Conservation (phyloP, 2,888 invertebrate genomes). For the Xanthia togata region DNA sequence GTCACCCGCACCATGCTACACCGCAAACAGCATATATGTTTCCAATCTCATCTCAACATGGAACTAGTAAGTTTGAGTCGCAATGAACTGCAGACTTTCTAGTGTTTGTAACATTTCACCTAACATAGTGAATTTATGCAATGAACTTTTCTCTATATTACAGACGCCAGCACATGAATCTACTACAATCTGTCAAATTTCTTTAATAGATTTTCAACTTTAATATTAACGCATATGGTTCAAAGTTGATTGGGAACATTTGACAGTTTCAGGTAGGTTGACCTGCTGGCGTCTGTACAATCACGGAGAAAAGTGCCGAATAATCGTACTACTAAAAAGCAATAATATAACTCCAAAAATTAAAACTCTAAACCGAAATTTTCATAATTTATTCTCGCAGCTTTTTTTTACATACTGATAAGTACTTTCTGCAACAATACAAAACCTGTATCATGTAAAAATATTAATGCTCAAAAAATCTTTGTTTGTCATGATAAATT, state of each 20-base stretch:
- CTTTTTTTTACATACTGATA: neutral
- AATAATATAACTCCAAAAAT: neutral
- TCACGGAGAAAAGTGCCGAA: neutral
- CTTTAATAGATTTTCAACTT: too few relatives aligned
- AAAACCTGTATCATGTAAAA: neutral
- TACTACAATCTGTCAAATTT: too few relatives aligned
- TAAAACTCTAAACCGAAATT: neutral
- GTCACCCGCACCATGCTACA: too few relatives aligned
- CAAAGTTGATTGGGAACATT: too few relatives aligned
- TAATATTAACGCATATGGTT: too few relatives aligned
- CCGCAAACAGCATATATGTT: too few relatives aligned
- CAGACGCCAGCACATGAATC: too few relatives aligned
- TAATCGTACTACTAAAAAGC: neutral
- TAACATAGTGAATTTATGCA: neutral
- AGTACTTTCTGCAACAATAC: neutral
- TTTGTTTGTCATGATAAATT: neutral
- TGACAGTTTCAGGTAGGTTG: too few relatives aligned
- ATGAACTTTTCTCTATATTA: constrained; percentile 1
- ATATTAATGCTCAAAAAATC: neutral
- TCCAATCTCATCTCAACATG: too few relatives aligned
- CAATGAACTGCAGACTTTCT: neutral
- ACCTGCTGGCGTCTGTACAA: too few relatives aligned
- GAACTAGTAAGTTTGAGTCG: neutral
- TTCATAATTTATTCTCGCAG: too few relatives aligned
- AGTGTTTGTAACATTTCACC: constrained; percentile 1